phyloP scores from a whole-genome alignment of 2,113 vertebrate genomes.

The Anas platyrhynchos region DNA sequence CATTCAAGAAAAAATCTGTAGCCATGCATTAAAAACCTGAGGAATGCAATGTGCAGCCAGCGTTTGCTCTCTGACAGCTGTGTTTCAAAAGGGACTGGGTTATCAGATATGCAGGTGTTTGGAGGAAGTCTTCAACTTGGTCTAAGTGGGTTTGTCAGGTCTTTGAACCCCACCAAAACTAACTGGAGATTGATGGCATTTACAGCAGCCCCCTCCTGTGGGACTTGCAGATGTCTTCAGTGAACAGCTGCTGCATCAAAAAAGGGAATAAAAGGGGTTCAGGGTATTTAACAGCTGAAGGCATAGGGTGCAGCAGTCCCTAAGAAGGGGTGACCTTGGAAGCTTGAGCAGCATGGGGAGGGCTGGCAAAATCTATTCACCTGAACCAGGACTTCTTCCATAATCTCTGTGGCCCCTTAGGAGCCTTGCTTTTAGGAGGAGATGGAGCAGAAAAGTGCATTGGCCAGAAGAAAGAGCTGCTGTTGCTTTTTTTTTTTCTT shows the following conservation, averaged over 20 bases:
- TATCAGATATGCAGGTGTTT: background rate
- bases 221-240: no score
- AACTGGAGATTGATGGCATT: accelerated
- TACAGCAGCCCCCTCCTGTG: background rate
- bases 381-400: background rate
- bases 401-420: background rate
- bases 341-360: background rate
- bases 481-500: background rate
- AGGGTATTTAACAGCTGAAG: background rate
- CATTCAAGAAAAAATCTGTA: background rate
- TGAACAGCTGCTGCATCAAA: background rate
- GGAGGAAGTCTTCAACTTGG: background rate
- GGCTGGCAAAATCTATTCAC: background rate
- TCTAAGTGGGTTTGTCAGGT: background rate
- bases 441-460: background rate
- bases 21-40: background rate
- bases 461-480: background rate
- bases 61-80: background rate
- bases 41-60: background rate
- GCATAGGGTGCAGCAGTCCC: no score
- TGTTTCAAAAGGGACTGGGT: background rate
- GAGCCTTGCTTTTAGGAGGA: background rate
- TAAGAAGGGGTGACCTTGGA: background rate
- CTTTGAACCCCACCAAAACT: background rate
- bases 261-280: no score